Evolutionary conservation across 2,113 vertebrate species (phyloP).

Genomic region (Paedocypris sp.): DNA sequence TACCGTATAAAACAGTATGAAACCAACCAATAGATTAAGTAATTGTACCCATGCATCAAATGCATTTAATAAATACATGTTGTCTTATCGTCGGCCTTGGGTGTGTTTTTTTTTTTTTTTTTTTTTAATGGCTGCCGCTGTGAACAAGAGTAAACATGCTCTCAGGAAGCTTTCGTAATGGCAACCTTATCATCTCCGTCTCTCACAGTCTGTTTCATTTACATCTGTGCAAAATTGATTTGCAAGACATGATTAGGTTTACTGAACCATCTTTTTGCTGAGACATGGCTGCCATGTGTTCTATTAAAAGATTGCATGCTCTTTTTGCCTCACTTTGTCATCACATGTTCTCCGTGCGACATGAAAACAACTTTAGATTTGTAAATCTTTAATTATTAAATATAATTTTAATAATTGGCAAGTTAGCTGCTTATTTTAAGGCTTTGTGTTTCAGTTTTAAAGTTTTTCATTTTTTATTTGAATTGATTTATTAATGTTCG

Average conservation of each 20-base stretch:
- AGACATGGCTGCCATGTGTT: slow-evolving; percentile 46
- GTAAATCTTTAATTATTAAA: slow-evolving; percentile 36
- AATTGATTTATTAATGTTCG: no score
- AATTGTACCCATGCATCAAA: no score
- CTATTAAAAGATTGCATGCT: slow-evolving; percentile 33
- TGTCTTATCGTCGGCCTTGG: not conserved
- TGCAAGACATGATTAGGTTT: slow-evolving; percentile 55
- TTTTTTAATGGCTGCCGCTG: not conserved
- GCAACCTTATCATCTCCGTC: slow-evolving; percentile 49
- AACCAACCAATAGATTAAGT: no score
- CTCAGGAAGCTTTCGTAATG: not conserved
- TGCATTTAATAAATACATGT: not conserved
- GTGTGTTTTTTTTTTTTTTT: no score
- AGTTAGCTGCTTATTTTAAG: no score
- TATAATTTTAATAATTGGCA: no score
- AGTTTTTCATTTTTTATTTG: no score
- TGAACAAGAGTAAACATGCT: not conserved
- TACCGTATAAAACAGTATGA: no score
- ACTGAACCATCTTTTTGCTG: slow-evolving; percentile 48
- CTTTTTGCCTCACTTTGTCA: slow-evolving; percentile 36
- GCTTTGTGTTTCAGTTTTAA: no score
- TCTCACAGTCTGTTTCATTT: slow-evolving; percentile 52
- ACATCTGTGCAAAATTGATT: slow-evolving; percentile 54
- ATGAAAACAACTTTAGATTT: slow-evolving; percentile 51
- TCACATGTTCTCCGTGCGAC: slow-evolving; percentile 17